phyloP scores from a whole-genome alignment of 1,140 invertebrate species.

The Ridgeia piscesae region DNA sequence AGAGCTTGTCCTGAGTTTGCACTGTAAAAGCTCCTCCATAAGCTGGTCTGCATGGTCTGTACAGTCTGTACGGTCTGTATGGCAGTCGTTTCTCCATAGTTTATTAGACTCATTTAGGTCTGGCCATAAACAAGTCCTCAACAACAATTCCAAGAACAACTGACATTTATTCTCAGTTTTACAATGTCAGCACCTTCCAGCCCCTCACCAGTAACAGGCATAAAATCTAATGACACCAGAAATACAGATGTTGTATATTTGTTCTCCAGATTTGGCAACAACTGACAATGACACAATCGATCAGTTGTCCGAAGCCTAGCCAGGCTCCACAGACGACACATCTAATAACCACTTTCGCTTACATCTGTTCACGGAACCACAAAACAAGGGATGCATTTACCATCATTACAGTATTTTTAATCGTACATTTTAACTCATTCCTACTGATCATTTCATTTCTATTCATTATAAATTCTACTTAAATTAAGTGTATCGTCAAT shows the following conservation, averaged over 20 bases:
- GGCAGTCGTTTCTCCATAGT: background rate
- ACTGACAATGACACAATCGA: background rate
- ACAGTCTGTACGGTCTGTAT: background rate
- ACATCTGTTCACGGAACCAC: too few relatives aligned
- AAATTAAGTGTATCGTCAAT: too few relatives aligned
- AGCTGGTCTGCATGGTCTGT: background rate
- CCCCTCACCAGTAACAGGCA: background rate
- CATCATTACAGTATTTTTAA: too few relatives aligned
- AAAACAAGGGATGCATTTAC: too few relatives aligned
- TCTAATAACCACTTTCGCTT: too few relatives aligned
- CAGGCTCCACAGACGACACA: too few relatives aligned
- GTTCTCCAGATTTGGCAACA: background rate
- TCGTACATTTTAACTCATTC: too few relatives aligned
- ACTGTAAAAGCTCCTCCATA: too few relatives aligned
- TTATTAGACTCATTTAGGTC: background rate
- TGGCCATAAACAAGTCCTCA: background rate
- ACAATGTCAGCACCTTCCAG: background rate
- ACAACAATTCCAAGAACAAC: background rate
- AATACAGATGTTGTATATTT: background rate
- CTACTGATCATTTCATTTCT: too few relatives aligned
- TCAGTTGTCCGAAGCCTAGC: background rate
- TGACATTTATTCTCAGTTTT: background rate
- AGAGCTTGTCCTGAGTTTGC: too few relatives aligned
- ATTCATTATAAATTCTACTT: too few relatives aligned
- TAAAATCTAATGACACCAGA: background rate